A percentile compares a stretch with the other conserved stretches of the same genome.
Conservation (phyloP, 2,113 vertebrate species). For the Stigmatopora argus region DNA sequence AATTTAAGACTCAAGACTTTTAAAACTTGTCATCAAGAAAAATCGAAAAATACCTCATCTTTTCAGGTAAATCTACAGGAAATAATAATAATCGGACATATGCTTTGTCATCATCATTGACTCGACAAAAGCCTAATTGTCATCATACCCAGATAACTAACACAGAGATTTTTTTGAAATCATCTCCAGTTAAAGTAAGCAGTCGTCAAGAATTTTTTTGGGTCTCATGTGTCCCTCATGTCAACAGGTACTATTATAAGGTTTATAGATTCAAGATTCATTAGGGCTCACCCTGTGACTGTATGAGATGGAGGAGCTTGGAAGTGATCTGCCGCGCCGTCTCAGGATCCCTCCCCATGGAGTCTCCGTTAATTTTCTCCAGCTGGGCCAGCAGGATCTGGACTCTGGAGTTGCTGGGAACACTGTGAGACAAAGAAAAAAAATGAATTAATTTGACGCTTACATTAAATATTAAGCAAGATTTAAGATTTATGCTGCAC, state of each 20-base stretch:
- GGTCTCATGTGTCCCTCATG: neutral
- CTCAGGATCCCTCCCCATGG: constrained; percentile 71
- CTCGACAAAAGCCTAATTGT: no score
- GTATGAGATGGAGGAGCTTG: constrained; percentile 91
- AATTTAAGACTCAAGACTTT: no score
- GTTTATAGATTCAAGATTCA: neutral
- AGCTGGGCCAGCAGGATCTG: constrained; percentile 83
- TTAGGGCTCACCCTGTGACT: constrained; percentile 85
- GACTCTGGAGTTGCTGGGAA: constrained; percentile 82
- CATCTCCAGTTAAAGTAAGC: neutral
- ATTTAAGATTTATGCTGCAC: neutral
- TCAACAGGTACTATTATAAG: neutral
- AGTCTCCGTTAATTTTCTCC: constrained; percentile 82
- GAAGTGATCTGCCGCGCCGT: constrained; percentile 81
- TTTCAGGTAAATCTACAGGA: neutral
- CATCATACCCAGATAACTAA: neutral
- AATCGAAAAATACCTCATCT: no score
- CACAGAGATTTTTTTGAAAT: neutral
- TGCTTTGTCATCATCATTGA: no score
- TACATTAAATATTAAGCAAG: neutral
- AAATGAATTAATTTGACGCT: neutral
- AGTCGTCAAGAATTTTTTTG: neutral
- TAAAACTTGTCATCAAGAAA: no score
- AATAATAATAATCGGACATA: neutral
- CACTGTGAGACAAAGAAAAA: constrained; percentile 46